phyloP scores from a whole-genome alignment of 2,888 invertebrate genomes.

The Rotaria magnacalcarata region DNA sequence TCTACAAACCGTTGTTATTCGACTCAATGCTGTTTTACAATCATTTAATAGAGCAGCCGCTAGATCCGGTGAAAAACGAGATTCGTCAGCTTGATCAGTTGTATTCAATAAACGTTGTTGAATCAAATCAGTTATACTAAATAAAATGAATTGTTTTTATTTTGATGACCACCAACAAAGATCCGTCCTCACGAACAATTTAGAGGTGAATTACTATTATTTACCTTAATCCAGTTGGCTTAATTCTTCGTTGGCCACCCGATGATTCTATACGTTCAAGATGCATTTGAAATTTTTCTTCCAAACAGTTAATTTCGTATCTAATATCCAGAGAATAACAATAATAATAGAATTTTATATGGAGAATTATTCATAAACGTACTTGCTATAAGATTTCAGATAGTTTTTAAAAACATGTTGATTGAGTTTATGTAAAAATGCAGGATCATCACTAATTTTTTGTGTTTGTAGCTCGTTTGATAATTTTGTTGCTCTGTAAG shows the following conservation, averaged over 20 bases:
- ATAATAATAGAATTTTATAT: constrained; percentile 63
- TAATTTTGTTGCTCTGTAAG: constrained; percentile 70
- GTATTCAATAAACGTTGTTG: constrained; percentile 31
- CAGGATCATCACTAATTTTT: constrained; percentile 76
- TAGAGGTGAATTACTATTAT: too few species aligned
- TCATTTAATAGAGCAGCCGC: constrained; percentile 41
- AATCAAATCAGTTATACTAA: constrained; percentile 36
- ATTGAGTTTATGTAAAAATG: constrained; percentile 72
- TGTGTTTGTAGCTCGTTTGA: constrained; percentile 67
- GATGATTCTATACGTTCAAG: constrained; percentile 83
- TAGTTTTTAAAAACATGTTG: constrained; percentile 76
- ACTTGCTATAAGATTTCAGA: constrained; percentile 69
- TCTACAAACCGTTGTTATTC: constrained; percentile 20
- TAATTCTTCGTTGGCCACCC: constrained; percentile 86
- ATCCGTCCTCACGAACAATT: too few species aligned
- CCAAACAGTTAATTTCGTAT: constrained; percentile 71
- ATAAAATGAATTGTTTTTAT: background rate
- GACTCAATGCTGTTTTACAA: constrained; percentile 40
- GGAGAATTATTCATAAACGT: constrained; percentile 49
- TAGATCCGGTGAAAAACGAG: constrained; percentile 42
- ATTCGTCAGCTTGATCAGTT: constrained; percentile 39
- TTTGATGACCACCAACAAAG: too few species aligned
- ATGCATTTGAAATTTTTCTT: constrained; percentile 71
- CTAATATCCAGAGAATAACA: constrained; percentile 19
- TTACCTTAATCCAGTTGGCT: constrained; percentile 72